Evolutionary conservation across 1,140 invertebrate genomes (phyloP).

Genomic region (Triops cancriformis): DNA sequence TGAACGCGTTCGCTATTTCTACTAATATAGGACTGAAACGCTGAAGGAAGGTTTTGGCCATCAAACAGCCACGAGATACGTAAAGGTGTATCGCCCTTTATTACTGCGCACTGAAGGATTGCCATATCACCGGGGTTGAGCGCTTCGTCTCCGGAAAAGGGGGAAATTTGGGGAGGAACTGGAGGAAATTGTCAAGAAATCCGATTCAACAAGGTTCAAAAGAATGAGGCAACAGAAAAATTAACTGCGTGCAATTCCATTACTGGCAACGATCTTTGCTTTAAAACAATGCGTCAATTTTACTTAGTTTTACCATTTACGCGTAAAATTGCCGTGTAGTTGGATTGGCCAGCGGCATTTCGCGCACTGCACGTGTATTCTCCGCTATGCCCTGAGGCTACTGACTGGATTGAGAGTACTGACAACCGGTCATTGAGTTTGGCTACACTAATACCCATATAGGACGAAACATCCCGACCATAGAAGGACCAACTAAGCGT

Average conservation of each 20-base stretch:
- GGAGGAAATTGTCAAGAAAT: constrained; percentile 26
- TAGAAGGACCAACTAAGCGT: constrained; percentile 25
- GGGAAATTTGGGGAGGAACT: constrained; percentile 62
- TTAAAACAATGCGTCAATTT: background rate
- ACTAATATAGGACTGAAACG: constrained; percentile 36
- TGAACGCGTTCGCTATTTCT: constrained; percentile 59
- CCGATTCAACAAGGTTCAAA: background rate
- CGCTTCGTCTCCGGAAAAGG: constrained; percentile 48
- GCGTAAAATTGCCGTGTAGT: constrained; percentile 50
- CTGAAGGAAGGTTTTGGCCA: constrained; percentile 33
- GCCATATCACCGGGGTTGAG: constrained; percentile 33
- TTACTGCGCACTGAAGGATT: constrained; percentile 34
- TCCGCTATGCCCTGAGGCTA: constrained; percentile 50
- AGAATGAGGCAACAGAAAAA: background rate
- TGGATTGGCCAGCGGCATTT: constrained; percentile 43
- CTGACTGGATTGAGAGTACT: constrained; percentile 47
- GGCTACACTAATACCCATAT: constrained; percentile 36
- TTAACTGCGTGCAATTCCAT: background rate
- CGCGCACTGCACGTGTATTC: constrained; percentile 48
- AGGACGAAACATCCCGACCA: constrained; percentile 34
- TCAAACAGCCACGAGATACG: constrained; percentile 25
- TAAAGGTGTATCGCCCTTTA: constrained; percentile 38
- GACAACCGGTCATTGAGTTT: constrained; percentile 59
- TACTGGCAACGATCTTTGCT: background rate
- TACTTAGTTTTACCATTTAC: constrained; percentile 49